Evolutionary conservation across 2,888 invertebrate species (phyloP), one percentile per base, ranked within the genome.

Genomic region (Ectropis crepuscularia): DNA sequence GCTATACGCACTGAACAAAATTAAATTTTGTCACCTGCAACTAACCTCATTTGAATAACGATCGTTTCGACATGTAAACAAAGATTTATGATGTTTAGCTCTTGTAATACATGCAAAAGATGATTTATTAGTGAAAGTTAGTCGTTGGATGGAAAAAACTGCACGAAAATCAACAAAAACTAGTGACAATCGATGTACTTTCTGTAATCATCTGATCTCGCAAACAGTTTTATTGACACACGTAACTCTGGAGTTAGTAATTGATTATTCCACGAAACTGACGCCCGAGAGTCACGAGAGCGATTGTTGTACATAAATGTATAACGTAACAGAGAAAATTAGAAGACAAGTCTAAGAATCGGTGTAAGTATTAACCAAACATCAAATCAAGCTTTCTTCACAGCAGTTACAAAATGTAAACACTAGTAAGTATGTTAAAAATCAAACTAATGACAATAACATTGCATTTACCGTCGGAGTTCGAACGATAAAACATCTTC

Each of bases 401-500:
- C 81, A 86, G 78, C 61, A 57, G 48, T 58, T 81, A 86, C 16
- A 28, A 28, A 28, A 28, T 84, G 83, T 88, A 89, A 89, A 90
- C 89, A 91, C 86, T 88, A 87, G 81, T 80, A 63, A 87, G 81
- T 80, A 64, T 85, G 88, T 83, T 86, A 87, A 87, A 84, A 89
- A 88, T 82, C 90, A 92, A 92, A 92, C 90, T 87, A 89, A 89
- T 86, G 87, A 90, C 88, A 89, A 90, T 87, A 91, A 90, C 90
- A 91, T 91, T 91, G 88, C 89, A 93, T 93, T 93, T 93, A 93
- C 93, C 93, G 89, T 93, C 93, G 86, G 92, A 91, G 89, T 93
- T 93, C 85, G 92, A 93, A 88, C 93, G 93, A 93, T 93, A 93
- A 93, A 93, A 93, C 93, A 93, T 93, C 93, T 92, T 93, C 92